A percentile compares a stretch with the other conserved stretches of the same genome.
Evolutionary conservation across 2,797 vertebrate species (phyloP).

Genomic region (Euthynnus affinis): DNA sequence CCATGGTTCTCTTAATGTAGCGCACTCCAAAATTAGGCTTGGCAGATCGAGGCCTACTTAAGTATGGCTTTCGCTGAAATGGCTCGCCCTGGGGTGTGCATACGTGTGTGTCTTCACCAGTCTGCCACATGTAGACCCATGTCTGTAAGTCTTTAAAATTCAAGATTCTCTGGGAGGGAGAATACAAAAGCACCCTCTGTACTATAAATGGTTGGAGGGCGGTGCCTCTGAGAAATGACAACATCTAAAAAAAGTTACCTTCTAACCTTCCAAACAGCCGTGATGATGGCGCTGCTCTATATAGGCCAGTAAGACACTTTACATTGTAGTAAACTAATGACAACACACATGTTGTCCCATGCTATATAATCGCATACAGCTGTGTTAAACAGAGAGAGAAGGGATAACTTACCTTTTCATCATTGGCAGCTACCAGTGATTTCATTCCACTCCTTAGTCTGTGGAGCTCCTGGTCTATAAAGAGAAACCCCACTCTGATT

Average conservation of each 20-base stretch:
- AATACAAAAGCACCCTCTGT: slow-evolving; percentile 81
- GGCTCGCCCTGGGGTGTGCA: slow-evolving; percentile 63
- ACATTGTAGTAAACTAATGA: slow-evolving; percentile 32
- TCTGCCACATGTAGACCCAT: slow-evolving; percentile 64
- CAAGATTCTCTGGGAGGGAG: slow-evolving; percentile 49
- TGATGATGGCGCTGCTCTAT: slow-evolving; percentile 31
- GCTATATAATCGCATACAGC: slow-evolving; percentile 36
- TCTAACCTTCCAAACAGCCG: slow-evolving; percentile 42
- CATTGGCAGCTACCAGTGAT: slow-evolving; percentile 90
- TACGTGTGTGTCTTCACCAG: slow-evolving; percentile 51
- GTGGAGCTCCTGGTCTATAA: slow-evolving; percentile 94
- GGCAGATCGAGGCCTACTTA: slow-evolving; percentile 79
- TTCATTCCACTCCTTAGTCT: slow-evolving; percentile 93
- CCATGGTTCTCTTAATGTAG: slow-evolving; percentile 77
- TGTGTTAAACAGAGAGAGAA: slow-evolving; percentile 35
- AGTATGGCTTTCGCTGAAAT: slow-evolving; percentile 82
- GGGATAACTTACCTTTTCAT: slow-evolving; percentile 91
- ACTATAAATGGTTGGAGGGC: slow-evolving; percentile 67
- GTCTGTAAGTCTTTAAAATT: slow-evolving; percentile 76
- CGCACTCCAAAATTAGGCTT: slow-evolving; percentile 82
- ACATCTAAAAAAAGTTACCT: slow-evolving; percentile 57
- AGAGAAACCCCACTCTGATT: slow-evolving; percentile 48
- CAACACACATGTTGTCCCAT: slow-evolving; percentile 15
- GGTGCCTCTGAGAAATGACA: slow-evolving; percentile 52
- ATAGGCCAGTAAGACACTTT: slow-evolving; percentile 21